These are phyloP conservation scores for Hyposoter didymator DNA, from an alignment of 2,888 invertebrate genomes.

Conservation along the genomic window DNA sequence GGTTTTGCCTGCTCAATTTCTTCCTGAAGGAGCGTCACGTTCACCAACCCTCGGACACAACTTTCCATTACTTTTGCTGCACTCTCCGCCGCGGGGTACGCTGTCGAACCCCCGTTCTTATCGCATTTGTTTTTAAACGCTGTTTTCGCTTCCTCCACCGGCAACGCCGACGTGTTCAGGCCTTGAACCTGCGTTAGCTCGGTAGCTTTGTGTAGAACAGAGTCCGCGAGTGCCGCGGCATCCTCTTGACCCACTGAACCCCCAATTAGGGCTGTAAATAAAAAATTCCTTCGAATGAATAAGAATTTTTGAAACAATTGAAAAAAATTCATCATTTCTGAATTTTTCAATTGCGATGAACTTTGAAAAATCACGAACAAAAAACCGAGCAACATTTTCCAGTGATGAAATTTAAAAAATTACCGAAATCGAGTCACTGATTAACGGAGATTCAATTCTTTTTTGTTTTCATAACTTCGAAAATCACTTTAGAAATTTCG, in stretches of 20 bases:
- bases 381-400: not conserved
- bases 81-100: constrained; percentile 85
- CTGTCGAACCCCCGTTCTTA: constrained; percentile 87
- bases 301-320: not conserved
- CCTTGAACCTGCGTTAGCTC: constrained; percentile 69
- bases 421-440: not conserved
- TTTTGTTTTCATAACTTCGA: too few relatives aligned
- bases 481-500: too few relatives aligned
- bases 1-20: constrained; percentile 90
- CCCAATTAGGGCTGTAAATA: constrained; percentile 57
- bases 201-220: constrained; percentile 68
- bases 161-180: constrained; percentile 76
- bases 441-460: not conserved
- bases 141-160: constrained; percentile 85
- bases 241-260: constrained; percentile 61
- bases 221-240: constrained; percentile 68
- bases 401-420: not conserved
- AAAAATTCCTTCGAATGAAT: not conserved
- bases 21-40: constrained; percentile 86
- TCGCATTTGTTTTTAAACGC: constrained; percentile 88
- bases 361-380: not conserved
- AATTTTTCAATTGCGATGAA: not conserved
- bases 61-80: constrained; percentile 83
- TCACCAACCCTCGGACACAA: constrained; percentile 87
- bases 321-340: not conserved